Evolutionary conservation across 2,797 vertebrate genomes (phyloP).

Genomic region (Dryobates pubescens): DNA sequence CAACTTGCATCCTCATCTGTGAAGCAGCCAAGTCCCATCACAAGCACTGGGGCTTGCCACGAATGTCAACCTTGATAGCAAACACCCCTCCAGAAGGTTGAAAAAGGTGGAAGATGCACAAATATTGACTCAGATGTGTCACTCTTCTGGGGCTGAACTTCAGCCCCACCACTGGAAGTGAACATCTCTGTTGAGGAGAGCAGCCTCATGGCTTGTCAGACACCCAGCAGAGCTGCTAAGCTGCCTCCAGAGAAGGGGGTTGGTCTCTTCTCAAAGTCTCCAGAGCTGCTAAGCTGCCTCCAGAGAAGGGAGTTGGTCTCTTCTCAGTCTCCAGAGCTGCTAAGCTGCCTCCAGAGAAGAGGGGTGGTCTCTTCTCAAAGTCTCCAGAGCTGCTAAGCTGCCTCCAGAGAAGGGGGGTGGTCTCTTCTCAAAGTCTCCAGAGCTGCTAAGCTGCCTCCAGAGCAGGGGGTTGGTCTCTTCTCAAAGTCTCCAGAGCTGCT

Average conservation of each 20-base stretch:
- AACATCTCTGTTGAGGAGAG: neutral
- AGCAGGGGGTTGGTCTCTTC: too few relatives aligned
- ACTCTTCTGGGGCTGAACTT: neutral
- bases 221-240: neutral
- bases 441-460: too few relatives aligned
- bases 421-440: too few relatives aligned
- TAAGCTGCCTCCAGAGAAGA: too few relatives aligned
- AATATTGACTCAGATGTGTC: neutral
- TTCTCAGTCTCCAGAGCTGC: too few relatives aligned
- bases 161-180: fast-evolving
- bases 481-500: too few relatives aligned
- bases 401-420: too few relatives aligned
- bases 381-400: too few relatives aligned
- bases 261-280: too few relatives aligned
- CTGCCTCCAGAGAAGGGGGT: neutral
- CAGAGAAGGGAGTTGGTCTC: too few relatives aligned
- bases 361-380: too few relatives aligned
- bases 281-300: too few relatives aligned
- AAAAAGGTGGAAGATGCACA: neutral
- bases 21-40: neutral
- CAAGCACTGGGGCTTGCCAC: fast-evolving
- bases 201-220: fast-evolving
- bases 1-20: neutral
- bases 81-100: fast-evolving
- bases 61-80: neutral